phyloP scores from a whole-genome alignment of 37 sponge, comb jelly and placozoan species.

The Haliclona indistincta region DNA sequence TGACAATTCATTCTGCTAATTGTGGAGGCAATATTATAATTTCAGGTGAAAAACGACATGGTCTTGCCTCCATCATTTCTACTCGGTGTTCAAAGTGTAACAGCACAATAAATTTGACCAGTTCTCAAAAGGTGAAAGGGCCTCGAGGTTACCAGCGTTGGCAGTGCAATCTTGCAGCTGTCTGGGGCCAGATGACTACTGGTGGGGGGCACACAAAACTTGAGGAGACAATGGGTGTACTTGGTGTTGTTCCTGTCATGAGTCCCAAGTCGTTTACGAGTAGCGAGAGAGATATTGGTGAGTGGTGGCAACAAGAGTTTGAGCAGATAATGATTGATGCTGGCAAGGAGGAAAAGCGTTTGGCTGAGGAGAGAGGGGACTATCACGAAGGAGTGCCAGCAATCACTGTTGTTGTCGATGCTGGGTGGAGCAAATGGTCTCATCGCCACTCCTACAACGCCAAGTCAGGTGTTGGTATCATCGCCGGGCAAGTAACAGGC shows the following conservation, averaged over 20 bases:
- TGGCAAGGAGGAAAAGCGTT: constrained; percentile 17
- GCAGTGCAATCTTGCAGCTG: constrained; percentile 44
- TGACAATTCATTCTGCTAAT: too few relatives aligned
- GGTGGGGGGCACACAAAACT: constrained; percentile 44
- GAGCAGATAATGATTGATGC: constrained; percentile 18
- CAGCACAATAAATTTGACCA: constrained; percentile 2
- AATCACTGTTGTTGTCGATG: constrained; percentile 32
- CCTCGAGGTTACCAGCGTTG: constrained; percentile 5
- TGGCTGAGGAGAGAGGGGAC: constrained; percentile 2
- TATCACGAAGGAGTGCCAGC: constrained; percentile 31
- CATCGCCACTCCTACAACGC: constrained; percentile 60
- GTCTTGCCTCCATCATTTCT: constrained; percentile 33
- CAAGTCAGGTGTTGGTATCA: constrained; percentile 42
- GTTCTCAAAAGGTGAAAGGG: constrained; percentile 33
- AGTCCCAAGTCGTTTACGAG: constrained; percentile 11
- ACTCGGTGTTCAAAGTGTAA: neutral
- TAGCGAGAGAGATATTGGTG: constrained; percentile 29
- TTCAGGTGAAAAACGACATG: too few relatives aligned
- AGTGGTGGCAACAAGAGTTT: constrained; percentile 7
- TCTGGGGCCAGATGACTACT: constrained; percentile 59
- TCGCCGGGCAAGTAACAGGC: constrained; percentile 34
- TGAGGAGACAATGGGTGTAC: constrained; percentile 8
- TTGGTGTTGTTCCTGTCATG: constrained; percentile 54
- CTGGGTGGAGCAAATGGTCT: constrained; percentile 27
- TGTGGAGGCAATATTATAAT: too few relatives aligned